Evolutionary conservation across 2,113 vertebrate genomes (phyloP).

Genomic region (Ictalurus furcatus): DNA sequence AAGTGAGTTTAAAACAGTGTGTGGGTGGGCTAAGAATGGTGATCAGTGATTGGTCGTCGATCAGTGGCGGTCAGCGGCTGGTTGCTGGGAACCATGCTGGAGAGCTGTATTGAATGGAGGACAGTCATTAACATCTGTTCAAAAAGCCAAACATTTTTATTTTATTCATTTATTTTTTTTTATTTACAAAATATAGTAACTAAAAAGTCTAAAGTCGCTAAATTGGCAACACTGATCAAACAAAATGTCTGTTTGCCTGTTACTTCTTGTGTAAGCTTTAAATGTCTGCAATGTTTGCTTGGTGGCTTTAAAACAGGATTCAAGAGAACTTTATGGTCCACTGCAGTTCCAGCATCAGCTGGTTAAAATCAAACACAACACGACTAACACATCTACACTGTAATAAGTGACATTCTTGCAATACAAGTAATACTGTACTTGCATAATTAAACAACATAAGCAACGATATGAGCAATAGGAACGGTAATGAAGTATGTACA

Average conservation of each 20-base stretch:
- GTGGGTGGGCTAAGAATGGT: neutral
- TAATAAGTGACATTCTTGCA: neutral
- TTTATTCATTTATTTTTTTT: too few relatives aligned
- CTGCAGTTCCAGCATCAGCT: neutral
- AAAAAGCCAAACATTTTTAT: neutral
- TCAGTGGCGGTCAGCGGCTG: neutral
- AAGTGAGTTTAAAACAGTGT: neutral
- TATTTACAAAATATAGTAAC: neutral
- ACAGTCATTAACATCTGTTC: neutral
- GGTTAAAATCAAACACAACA: neutral
- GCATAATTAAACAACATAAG: neutral
- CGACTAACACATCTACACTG: neutral
- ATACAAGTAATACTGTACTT: neutral
- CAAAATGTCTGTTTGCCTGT: neutral
- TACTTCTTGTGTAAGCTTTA: neutral
- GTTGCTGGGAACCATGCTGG: neutral
- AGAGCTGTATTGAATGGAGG: neutral
- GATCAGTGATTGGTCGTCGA: neutral
- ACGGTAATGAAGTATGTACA: neutral
- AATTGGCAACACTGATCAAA: neutral
- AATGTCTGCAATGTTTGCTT: neutral
- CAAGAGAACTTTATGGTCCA: neutral
- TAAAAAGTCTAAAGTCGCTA: neutral
- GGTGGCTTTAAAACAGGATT: neutral
- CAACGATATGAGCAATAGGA: neutral